These are phyloP conservation scores for Eucera pruinosa DNA, from an alignment of 2,888 invertebrate species.

Conservation along the genomic window DNA sequence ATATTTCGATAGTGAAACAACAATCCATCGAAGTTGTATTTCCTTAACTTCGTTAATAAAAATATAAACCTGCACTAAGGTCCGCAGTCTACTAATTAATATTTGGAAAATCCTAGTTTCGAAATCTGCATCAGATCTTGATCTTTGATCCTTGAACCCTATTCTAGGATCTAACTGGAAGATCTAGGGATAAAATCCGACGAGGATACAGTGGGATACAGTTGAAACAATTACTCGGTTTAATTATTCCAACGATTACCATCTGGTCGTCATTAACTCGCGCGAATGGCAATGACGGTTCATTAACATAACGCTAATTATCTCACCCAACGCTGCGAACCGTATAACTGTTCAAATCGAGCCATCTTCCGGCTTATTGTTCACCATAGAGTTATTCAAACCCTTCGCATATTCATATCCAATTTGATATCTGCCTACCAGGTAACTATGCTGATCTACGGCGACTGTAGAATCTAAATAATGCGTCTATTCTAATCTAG, in stretches of 20 bases:
- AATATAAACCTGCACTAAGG: no score
- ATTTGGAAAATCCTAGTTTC: not conserved
- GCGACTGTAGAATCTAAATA: no score
- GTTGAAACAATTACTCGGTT: not conserved
- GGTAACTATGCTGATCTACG: no score
- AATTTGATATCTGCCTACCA: not conserved
- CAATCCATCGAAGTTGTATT: no score
- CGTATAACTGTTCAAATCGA: not conserved
- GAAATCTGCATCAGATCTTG: no score
- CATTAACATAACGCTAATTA: constrained; percentile 9
- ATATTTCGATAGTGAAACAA: no score
- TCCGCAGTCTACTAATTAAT: no score
- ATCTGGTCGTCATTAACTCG: not conserved
- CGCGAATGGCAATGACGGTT: constrained; percentile 1
- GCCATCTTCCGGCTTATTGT: constrained; percentile 22
- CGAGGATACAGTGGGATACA: not conserved
- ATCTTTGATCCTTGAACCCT: not conserved
- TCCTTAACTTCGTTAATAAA: no score
- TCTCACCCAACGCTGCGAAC: not conserved
- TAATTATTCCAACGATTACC: not conserved
- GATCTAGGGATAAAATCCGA: not conserved
- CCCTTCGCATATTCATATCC: not conserved
- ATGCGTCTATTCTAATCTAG: no score
- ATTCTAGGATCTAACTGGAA: not conserved
- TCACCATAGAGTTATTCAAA: not conserved